Conservation (phyloP, 2,113 vertebrate genomes). For the Lipophrys pholis region DNA sequence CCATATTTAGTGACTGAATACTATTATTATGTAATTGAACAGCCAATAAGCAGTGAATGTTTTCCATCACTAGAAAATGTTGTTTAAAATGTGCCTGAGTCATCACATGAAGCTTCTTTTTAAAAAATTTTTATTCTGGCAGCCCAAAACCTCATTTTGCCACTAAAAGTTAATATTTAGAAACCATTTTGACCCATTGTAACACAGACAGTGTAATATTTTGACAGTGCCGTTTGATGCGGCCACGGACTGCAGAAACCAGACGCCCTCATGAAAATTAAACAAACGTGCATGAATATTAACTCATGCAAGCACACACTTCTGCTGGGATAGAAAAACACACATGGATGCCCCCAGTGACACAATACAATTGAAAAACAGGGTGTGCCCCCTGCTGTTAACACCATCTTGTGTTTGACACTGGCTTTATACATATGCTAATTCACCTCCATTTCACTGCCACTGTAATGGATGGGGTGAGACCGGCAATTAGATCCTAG, state of each 20-base stretch:
- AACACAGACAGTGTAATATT: constrained; percentile 1
- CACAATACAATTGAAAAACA: constrained; percentile 49
- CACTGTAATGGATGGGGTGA: constrained; percentile 71
- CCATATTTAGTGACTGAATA: too few species aligned
- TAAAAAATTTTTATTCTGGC: too few species aligned
- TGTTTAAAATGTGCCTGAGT: too few species aligned
- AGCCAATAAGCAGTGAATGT: too few species aligned
- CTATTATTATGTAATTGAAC: too few species aligned
- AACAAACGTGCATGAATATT: constrained; percentile 42
- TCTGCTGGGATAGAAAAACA: constrained; percentile 9
- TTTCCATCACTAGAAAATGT: too few species aligned
- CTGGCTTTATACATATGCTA: constrained; percentile 75
- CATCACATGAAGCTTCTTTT: too few species aligned
- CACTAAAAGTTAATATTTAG: too few species aligned
- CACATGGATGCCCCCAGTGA: constrained; percentile 24
- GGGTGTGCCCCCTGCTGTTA: constrained; percentile 69
- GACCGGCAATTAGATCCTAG: constrained; percentile 61
- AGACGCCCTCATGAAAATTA: constrained; percentile 23
- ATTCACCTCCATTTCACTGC: constrained; percentile 70
- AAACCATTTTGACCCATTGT: too few species aligned
- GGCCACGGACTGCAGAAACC: constrained; percentile 27
- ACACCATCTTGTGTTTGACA: constrained; percentile 77
- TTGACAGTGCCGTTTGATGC: constrained; percentile 35
- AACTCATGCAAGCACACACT: constrained; percentile 23
- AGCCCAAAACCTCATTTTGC: too few species aligned